Evolutionary conservation across 2,797 vertebrate species (phyloP), one percentile per base, ranked within the genome.

Genomic region (Stomatorhinus walkeri): DNA sequence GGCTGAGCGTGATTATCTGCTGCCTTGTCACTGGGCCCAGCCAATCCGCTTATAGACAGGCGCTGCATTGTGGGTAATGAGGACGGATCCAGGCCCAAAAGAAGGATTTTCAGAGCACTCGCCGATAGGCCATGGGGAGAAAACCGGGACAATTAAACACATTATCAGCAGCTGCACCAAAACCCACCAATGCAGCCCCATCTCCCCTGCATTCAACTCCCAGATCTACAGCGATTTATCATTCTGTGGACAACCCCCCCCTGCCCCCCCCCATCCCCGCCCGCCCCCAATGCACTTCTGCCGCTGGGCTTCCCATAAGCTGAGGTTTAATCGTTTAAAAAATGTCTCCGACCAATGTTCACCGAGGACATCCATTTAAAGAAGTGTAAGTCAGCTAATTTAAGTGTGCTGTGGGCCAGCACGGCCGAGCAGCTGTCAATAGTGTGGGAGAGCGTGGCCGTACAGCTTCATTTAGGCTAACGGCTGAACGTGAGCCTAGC

Each of bases 361-460:
- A 93, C 43, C 86, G 89, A 91, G 90, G 90, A 92, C 90, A 89
- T 90, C 92, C 91, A 90, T 94, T 94, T 85, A 92, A 90, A 91
- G 90, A 90, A 59, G 90, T 91, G 91, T 91, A 94, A 94, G 89
- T 91, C 91, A 89, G 88, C 92, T 93, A 93, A 93, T 93, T 94
- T 93, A 93, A 92, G 85, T 90, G 92, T 93, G 93, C 89, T 91
- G 90, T 85, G 92, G 87, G 89, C 84, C 64, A 89, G 89, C 91
- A 90, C 40, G 92, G 93, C 90, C 92, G 91, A 93, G 90, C 88
- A 89, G 91, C 89, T 14, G 1, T 91, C 93, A 92, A 88, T 84
- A 72, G 89, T 89, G 93, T 92, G 92, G 93, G 93, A 88, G 89
- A 91, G 64, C 48, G 91, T 91, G 90, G 91, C 92, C 94, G 91